Evolutionary conservation across 1,140 invertebrate genomes (phyloP).

Genomic region (Polypedilum vanderplanki): DNA sequence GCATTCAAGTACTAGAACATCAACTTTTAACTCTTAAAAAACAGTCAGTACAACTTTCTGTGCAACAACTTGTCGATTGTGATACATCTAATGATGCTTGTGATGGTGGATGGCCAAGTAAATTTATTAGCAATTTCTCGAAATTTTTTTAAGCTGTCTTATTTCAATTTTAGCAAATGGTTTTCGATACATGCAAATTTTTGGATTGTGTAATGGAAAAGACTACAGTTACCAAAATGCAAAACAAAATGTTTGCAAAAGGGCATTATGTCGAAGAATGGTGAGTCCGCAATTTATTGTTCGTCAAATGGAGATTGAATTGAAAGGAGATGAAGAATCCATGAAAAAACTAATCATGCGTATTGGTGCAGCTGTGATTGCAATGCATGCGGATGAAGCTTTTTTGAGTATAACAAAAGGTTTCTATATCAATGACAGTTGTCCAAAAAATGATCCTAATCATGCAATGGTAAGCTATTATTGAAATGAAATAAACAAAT

Average conservation of each 20-base stretch:
- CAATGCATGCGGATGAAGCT: not conserved
- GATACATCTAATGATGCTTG: not conserved
- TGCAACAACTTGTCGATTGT: not conserved
- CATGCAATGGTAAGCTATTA: not conserved
- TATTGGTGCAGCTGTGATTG: constrained; percentile 1
- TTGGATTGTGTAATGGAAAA: not conserved
- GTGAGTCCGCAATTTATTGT: not conserved
- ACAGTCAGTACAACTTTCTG: not conserved
- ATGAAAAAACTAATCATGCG: not conserved
- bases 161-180: not conserved
- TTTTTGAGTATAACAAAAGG: not conserved
- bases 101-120: constrained; percentile 4
- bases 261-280: not conserved
- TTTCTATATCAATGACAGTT: not conserved
- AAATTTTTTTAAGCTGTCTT: no score
- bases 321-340: not conserved
- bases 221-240: not conserved
- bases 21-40: not conserved
- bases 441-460: not conserved
- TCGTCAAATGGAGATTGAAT: not conserved
- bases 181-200: not conserved
- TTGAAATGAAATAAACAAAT: no score
- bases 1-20: not conserved
- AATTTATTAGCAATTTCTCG: not conserved
- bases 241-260: not conserved